These are phyloP conservation scores for Muntiacus reevesi DNA, from an alignment of 2,113 vertebrate species.

Conservation along the genomic window DNA sequence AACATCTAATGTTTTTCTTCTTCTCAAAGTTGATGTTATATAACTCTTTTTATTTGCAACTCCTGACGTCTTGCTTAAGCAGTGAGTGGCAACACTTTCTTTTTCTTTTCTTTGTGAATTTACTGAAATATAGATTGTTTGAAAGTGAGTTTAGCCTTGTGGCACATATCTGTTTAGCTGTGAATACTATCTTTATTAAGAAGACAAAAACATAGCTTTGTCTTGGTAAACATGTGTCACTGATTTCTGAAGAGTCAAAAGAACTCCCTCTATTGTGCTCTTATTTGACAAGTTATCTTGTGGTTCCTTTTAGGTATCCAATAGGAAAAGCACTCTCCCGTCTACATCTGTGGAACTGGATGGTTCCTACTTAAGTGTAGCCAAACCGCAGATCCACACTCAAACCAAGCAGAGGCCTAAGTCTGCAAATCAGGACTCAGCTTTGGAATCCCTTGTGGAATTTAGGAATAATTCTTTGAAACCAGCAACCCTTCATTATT, in stretches of 20 bases:
- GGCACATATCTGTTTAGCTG: not conserved
- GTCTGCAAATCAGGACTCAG: constrained; percentile 29
- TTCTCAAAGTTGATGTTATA: constrained; percentile 80
- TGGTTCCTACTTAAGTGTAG: constrained; percentile 69
- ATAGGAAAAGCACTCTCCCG: constrained; percentile 56
- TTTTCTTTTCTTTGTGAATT: constrained; percentile 69
- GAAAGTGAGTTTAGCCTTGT: constrained; percentile 61
- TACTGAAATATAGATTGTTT: constrained; percentile 69
- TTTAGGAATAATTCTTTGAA: constrained; percentile 61
- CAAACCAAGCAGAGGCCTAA: constrained; percentile 59
- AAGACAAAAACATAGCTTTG: not conserved
- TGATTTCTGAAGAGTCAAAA: constrained; percentile 37
- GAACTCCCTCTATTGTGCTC: not conserved
- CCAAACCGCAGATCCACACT: constrained; percentile 38
- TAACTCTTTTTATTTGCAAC: constrained; percentile 76
- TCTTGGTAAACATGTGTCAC: not conserved
- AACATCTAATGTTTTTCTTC: constrained; percentile 79
- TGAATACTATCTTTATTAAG: constrained; percentile 13
- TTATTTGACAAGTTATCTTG: constrained; percentile 39
- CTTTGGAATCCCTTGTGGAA: not conserved
- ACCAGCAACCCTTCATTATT: constrained; percentile 17
- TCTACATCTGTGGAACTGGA: constrained; percentile 56
- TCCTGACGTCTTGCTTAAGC: constrained; percentile 73
- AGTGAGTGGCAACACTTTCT: constrained; percentile 60
- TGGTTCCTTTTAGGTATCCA: constrained; percentile 73